These are phyloP conservation scores for Odocoileus virginianus DNA, from an alignment of 2,113 vertebrate genomes.

Conservation along the genomic window DNA sequence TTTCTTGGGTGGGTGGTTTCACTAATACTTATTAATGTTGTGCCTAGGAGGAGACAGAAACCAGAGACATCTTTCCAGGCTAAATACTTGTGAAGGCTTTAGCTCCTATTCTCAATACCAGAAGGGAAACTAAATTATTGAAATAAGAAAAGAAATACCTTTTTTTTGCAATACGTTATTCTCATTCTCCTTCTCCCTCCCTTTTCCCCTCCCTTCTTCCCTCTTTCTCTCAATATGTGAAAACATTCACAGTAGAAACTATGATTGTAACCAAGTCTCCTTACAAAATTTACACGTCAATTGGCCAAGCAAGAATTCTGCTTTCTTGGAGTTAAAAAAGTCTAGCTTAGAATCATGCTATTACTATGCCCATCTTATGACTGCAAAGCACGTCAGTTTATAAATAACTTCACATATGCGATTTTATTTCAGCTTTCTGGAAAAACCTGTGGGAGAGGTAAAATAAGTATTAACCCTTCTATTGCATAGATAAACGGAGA, in stretches of 20 bases:
- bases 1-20: not conserved
- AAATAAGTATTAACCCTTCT: not conserved
- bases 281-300: not conserved
- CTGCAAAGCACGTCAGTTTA: not conserved
- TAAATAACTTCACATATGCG: not conserved
- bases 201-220: not conserved
- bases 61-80: not conserved
- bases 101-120: not conserved
- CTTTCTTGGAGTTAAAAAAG: not conserved
- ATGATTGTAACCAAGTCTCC: constrained; percentile 17
- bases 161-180: not conserved
- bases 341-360: not conserved
- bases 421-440: not conserved
- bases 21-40: not conserved
- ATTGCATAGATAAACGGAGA: not conserved
- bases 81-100: not conserved
- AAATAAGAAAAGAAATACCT: not conserved
- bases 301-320: constrained; percentile 8
- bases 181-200: not conserved
- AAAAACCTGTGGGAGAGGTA: not conserved
- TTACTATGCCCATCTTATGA: not conserved
- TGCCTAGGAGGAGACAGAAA: not conserved
- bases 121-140: not conserved
- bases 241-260: not conserved
- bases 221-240: not conserved